Conservation (phyloP, 2,113 vertebrate species). For the Numida meleagris region DNA sequence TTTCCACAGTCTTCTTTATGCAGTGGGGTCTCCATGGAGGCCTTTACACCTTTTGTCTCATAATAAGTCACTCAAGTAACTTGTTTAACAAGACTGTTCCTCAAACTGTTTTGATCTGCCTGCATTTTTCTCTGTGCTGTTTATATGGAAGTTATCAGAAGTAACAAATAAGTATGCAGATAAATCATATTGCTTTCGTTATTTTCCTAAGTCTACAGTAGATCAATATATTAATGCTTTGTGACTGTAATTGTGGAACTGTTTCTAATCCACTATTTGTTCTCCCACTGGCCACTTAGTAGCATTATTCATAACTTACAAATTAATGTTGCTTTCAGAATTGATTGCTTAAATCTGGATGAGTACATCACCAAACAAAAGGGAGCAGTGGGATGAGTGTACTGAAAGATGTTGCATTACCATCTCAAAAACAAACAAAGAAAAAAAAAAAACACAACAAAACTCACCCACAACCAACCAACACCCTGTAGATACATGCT, state of each 20-base stretch:
- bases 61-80: neutral
- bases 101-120: neutral
- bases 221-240: neutral
- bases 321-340: neutral
- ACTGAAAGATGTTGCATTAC: neutral
- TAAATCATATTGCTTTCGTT: neutral
- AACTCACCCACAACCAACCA: neutral
- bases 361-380: neutral
- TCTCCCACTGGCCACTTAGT: neutral
- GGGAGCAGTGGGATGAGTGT: neutral
- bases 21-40: neutral
- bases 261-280: constrained; percentile 13
- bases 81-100: neutral
- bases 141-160: neutral
- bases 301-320: neutral
- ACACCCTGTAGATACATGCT: accelerated
- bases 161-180: neutral
- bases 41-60: neutral
- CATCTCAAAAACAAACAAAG: neutral
- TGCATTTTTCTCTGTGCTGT: neutral
- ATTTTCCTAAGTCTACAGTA: neutral
- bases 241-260: neutral
- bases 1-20: neutral
- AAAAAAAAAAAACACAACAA: neutral
- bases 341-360: neutral